Base-by-base conservation (phyloP, 2,113 vertebrate species). In the Saiga tatarica region DNA sequence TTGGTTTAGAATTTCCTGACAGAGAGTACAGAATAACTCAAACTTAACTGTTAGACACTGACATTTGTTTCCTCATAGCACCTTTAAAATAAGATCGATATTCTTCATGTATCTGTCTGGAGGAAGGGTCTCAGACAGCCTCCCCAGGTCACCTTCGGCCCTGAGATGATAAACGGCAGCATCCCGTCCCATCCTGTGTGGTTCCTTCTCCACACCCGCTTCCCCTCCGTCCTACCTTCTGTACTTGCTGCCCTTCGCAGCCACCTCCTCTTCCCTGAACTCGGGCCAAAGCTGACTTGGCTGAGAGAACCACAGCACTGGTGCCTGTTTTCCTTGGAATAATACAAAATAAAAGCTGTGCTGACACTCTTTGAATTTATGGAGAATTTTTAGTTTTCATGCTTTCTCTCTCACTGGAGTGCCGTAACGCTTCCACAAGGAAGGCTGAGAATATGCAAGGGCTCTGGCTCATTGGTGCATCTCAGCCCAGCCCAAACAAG, bases 121-220 rank as follows among this genome's bases (percentile, higher is more conserved):
- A 98, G 97, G 94, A 97, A 96, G 97, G 96, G 93, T 82, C 86
- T 91, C 92, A 97, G 97, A 97, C 91, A 95, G 12, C 62, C 91
- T 91, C 93, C 8, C 76, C n/a, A 67, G 83, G 86, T 95, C 91
- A 62, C 91, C 78, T 76, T 74, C 47, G 67, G 71, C 45, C 15
- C 39, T 5, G 28, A 95, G 91, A 17, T 86, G 94, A 95, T 74
- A 39, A 55, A 57, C 30, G 3, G 6, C 33, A 47, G 71, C 67
- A 0, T 26, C 52, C 30, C 14, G 0, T 17, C 33, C 4, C 67
- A 1, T 23, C 39, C n/a, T 4, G 15, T 3, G 30, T 2, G 9
- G 3, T n/a, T 42, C 26, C n/a, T 7, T 30, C 30, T 23, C 11
- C 23, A 13, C 0, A 0, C 60, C 28, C 11, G 0, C 30, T 52